These are phyloP conservation scores for Pavo muticus DNA, from an alignment of 2,113 vertebrate genomes.

Conservation along the genomic window DNA sequence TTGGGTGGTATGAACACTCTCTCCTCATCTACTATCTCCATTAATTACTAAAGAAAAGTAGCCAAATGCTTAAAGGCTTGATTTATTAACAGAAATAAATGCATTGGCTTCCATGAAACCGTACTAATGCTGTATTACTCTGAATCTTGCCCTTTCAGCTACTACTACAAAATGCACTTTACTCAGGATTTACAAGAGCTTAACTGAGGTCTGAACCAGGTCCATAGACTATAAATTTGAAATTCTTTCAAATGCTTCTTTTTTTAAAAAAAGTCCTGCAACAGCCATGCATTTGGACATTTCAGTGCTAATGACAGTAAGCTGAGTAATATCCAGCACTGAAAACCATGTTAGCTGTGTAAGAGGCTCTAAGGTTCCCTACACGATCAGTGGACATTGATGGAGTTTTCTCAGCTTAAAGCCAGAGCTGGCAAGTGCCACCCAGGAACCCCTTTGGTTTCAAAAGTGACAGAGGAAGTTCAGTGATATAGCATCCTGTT, in stretches of 20 bases:
- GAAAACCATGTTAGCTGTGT: not conserved
- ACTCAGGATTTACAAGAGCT: not conserved
- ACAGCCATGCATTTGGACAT: not conserved
- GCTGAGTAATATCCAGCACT: not conserved
- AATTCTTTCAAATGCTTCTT: not conserved
- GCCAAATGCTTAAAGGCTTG: conserved; percentile 29
- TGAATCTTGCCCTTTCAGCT: not conserved
- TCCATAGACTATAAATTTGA: not conserved
- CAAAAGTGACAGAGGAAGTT: not conserved
- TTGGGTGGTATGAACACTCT: conserved; percentile 54
- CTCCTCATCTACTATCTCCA: not conserved
- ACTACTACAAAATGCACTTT: not conserved
- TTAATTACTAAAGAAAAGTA: conserved; percentile 33
- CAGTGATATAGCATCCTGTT: not conserved
- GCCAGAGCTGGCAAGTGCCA: not conserved
- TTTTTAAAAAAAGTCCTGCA: not conserved
- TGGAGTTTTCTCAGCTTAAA: not conserved
- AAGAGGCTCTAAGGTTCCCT: not conserved
- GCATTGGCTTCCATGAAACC: not conserved
- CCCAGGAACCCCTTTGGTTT: not conserved
- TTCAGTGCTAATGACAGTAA: not conserved
- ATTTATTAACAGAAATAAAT: conserved; percentile 16
- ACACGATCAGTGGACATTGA: not conserved
- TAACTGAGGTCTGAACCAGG: not conserved
- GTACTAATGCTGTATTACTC: not conserved